These are phyloP conservation scores for Anneissia japonica DNA, from an alignment of 35 echinoderm and acorn worm species.

Conservation along the genomic window DNA sequence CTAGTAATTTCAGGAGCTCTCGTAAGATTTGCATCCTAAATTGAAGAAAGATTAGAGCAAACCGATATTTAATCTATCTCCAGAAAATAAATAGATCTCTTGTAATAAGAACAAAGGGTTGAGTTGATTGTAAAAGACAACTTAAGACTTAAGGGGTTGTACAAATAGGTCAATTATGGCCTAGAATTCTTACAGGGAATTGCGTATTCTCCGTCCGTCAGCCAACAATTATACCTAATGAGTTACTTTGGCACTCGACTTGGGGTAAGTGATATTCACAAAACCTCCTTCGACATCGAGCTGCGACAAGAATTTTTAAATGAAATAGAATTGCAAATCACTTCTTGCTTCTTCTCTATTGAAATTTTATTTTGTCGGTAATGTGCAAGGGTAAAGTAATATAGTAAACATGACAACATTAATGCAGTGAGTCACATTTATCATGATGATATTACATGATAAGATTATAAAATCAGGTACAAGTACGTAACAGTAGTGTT, in stretches of 20 bases:
- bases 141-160: not conserved
- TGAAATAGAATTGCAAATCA: not conserved
- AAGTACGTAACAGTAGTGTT: no score
- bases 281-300: not conserved
- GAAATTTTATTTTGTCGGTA: not conserved
- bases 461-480: no score
- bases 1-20: not conserved
- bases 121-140: not conserved
- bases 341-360: not conserved
- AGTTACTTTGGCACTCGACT: not conserved
- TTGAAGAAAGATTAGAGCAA: not conserved
- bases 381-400: not conserved
- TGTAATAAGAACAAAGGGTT: not conserved
- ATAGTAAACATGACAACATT: not conserved
- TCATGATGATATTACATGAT: not conserved
- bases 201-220: not conserved
- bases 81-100: not conserved
- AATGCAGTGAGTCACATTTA: not conserved
- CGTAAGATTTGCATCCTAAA: not conserved
- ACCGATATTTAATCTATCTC: not conserved
- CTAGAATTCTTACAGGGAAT: not conserved
- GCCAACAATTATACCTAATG: not conserved
- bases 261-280: not conserved
- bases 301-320: not conserved
- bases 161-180: slow-evolving; percentile 1